These are phyloP conservation scores for Actinernus sp. DNA, from an alignment of 92 coral and sea anemone species.

Conservation along the genomic window DNA sequence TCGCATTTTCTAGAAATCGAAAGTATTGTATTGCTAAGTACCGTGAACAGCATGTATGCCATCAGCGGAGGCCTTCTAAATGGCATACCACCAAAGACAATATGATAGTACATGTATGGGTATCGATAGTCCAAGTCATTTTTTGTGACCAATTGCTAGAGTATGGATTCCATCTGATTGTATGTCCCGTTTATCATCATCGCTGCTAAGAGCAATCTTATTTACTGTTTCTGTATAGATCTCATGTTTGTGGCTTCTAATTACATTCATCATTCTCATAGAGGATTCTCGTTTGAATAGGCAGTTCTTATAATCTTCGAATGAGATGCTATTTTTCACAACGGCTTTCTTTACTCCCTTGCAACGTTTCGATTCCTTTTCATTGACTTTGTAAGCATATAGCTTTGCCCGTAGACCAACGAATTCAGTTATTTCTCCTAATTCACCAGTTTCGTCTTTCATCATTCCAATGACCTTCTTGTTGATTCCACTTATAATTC, in stretches of 20 bases:
- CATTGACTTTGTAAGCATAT: conserved; percentile 27
- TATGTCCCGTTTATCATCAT: conserved; percentile 11
- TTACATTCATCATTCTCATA: conserved; percentile 10
- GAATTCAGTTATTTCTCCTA: conserved; percentile 27
- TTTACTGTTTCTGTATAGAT: conserved; percentile 6
- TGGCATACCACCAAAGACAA: no score
- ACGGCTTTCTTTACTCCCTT: conserved; percentile 26
- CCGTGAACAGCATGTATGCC: no score
- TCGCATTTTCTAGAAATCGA: no score
- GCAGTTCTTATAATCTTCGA: conserved; percentile 24
- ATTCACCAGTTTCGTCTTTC: conserved; percentile 41
- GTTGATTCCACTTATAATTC: conserved; percentile 25
- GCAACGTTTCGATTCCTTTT: conserved; percentile 29
- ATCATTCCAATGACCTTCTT: conserved; percentile 48
- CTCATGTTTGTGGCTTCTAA: conserved; percentile 30
- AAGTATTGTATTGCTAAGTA: no score
- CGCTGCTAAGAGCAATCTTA: conserved; percentile 26
- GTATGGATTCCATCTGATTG: conserved; percentile 4
- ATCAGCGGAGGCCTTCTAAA: no score
- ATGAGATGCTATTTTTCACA: neutral
- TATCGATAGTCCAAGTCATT: no score
- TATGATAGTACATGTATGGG: no score
- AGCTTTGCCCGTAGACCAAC: conserved; percentile 44
- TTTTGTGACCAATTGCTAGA: neutral
- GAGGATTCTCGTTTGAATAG: conserved; percentile 4